Evolutionary conservation across 2,113 vertebrate species (phyloP).

Genomic region (Petroica traversi): DNA sequence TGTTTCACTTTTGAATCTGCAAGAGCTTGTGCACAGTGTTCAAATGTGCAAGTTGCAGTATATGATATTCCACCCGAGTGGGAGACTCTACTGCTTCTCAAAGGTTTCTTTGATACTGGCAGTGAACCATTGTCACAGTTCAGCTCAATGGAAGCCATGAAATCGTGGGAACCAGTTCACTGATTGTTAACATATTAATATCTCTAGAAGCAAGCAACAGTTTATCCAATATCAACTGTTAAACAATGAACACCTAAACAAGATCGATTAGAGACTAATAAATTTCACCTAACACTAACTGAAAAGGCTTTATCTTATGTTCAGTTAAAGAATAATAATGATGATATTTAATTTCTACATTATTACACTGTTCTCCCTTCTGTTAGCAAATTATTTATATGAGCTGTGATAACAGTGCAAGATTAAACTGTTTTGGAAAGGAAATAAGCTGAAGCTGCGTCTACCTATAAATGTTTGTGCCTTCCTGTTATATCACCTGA

Average conservation of each 20-base stretch:
- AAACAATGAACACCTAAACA: background rate
- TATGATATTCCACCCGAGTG: background rate
- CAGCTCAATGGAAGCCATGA: background rate
- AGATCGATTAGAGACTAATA: background rate
- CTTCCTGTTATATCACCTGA: background rate
- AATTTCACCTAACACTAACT: background rate
- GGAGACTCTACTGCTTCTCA: background rate
- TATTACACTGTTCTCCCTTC: background rate
- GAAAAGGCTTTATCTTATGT: background rate
- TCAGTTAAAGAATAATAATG: background rate
- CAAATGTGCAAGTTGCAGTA: background rate
- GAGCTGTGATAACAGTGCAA: background rate
- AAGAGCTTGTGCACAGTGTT: background rate
- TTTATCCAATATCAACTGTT: background rate
- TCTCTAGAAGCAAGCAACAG: background rate
- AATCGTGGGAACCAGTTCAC: background rate
- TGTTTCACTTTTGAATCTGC: background rate
- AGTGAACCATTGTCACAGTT: background rate
- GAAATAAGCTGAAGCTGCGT: background rate
- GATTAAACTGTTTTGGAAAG: background rate
- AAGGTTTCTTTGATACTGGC: background rate
- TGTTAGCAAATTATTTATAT: background rate
- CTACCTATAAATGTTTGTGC: background rate
- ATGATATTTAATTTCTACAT: background rate
- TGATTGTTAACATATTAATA: background rate